phyloP scores from a whole-genome alignment of 2,888 invertebrate genomes.

The Oscheius myriophilus region DNA sequence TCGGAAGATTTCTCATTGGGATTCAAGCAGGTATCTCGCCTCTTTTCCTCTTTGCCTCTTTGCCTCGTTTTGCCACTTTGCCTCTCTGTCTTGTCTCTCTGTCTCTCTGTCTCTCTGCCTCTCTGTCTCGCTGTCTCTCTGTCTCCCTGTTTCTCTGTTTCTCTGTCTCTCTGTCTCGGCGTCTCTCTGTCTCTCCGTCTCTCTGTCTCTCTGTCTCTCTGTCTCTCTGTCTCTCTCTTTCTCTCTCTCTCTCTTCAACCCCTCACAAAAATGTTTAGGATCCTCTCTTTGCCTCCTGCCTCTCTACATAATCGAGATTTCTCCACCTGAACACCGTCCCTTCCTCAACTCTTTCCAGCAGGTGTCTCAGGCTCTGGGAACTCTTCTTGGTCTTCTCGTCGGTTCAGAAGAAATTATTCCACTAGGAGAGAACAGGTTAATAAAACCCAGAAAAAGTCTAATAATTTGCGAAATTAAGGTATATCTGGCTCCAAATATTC shows the following conservation, averaged over 20 bases:
- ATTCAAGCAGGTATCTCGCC: conserved; percentile 57
- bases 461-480: conserved; percentile 34
- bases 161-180: neutral
- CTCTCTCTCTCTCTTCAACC: neutral
- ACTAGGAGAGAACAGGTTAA: conserved; percentile 43
- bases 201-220: too few species aligned
- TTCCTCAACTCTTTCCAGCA: conserved; percentile 66
- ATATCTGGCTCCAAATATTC: conserved; percentile 41
- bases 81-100: too few species aligned
- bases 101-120: neutral
- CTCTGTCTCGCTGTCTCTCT: too few species aligned
- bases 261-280: too few species aligned
- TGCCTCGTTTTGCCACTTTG: neutral
- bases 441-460: neutral
- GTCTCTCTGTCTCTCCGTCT: neutral
- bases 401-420: conserved; percentile 63
- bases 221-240: too few species aligned
- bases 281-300: conserved; percentile 66
- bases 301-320: conserved; percentile 65
- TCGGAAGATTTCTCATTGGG: conserved; percentile 66
- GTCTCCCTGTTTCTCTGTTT: too few species aligned
- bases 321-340: conserved; percentile 51
- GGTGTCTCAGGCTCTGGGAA: conserved; percentile 66
- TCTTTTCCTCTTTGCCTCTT: neutral
- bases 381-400: conserved; percentile 62